Base-by-base conservation (phyloP, 2,113 vertebrate species). In the Papio anubis region DNA sequence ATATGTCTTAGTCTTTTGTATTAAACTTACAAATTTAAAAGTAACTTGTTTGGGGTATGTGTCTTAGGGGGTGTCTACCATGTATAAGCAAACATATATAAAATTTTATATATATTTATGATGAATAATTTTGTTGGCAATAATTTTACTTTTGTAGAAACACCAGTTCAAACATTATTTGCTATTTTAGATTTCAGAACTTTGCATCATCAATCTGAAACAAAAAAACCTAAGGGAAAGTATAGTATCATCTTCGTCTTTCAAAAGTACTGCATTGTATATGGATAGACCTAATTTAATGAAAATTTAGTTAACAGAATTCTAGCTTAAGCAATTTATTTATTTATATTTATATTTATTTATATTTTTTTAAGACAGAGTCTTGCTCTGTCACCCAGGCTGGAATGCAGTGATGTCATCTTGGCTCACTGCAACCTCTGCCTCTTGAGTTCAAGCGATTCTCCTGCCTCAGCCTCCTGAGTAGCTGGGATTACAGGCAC, bases 111-210 rank as follows among this genome's bases (percentile, higher is more conserved):
- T 85, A 21, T 82, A 35, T 82, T 76, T 85, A 55, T 76, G 25
- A 82, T 64, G 40, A 18, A 30, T 68, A 43, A 50, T 96, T 93
- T 89, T 57, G 27, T 38, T 94, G 75, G 55, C 2, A 92, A 90
- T 25, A 81, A 92, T 87, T 96, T 92, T 90, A 79, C 50, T 82
- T 76, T 84, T 40, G 4, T 88, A 70, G 52, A 83, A 80, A 70
- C 17, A 70, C 8, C 17, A 50, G 7, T 70, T 93, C 40, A 94
- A 59, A 6, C 27, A 83, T 76, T 86, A 70, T 8, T 84, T 81
- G 30, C 50, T 92, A 14, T 82, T 93, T 81, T 61, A 76, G 30
- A 87, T 14, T 93, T 72, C 50, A 79, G 40, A 93, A 91, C 73
- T 94, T 79, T 85, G 1, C 78, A 57, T 43, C 35, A 52, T 66